Conservation (phyloP, 2,888 invertebrate genomes). For the Chymomyza fuscimana region DNA sequence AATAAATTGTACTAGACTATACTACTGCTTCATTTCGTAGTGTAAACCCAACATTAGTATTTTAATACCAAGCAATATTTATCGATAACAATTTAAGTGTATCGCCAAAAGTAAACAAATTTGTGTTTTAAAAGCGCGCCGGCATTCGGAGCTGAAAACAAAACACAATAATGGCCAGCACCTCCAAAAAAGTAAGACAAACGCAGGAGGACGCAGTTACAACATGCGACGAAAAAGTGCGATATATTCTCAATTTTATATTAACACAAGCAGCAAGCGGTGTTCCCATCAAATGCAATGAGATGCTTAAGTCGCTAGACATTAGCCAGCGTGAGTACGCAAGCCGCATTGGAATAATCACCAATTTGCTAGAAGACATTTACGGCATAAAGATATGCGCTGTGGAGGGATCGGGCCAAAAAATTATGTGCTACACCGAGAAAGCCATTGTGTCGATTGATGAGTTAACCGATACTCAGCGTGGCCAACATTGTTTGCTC, state of each 20-base stretch:
- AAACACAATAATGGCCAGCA: not conserved
- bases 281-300: not conserved
- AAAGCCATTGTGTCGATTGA: conserved; percentile 36
- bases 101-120: not conserved
- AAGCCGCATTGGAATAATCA: not conserved
- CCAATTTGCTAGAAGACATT: not conserved
- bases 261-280: not conserved
- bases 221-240: not conserved
- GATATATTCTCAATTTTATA: not conserved
- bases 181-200: not conserved
- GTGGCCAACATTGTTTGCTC: conserved; percentile 44
- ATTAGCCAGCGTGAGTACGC: not conserved
- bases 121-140: not conserved
- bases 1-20: no score
- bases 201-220: not conserved
- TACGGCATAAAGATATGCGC: not conserved
- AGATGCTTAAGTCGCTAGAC: not conserved
- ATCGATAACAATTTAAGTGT: not conserved
- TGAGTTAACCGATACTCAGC: conserved; percentile 48
- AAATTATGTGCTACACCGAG: conserved; percentile 49
- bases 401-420: conserved; percentile 39
- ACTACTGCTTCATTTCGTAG: no score
- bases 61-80: not conserved
- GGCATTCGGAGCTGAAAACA: not conserved
- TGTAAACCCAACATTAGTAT: not conserved